Percentiles rank a stretch among this genome's conserved stretches.
phyloP scores from a whole-genome alignment of 1,140 invertebrate genomes.

The Diorhabda elongata region DNA sequence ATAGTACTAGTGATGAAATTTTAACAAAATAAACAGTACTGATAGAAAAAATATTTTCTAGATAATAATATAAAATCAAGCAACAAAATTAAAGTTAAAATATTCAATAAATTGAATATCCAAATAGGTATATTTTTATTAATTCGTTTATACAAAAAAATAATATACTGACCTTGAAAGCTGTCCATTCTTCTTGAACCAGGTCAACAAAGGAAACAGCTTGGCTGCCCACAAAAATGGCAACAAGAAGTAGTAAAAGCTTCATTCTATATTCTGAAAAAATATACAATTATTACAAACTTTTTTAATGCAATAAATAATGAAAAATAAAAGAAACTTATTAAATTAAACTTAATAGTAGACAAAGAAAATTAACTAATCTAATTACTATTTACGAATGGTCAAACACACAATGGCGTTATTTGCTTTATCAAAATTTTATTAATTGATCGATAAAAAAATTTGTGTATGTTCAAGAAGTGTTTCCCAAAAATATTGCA shows the following conservation, averaged over 20 bases:
- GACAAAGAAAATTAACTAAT: no score
- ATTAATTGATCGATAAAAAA: no score
- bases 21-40: conserved; percentile 4
- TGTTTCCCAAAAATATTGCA: no score
- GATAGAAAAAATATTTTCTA: neutral
- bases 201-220: conserved; percentile 67
- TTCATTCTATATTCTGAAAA: conserved; percentile 48
- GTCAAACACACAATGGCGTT: no score
- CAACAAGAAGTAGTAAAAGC: conserved; percentile 49
- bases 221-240: conserved; percentile 49
- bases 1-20: neutral
- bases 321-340: no score
- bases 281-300: neutral
- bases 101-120: conserved; percentile 8
- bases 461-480: no score
- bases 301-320: no score
- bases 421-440: no score
- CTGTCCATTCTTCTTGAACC: conserved; percentile 68
- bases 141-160: conserved; percentile 14
- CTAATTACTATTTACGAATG: no score
- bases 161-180: conserved; percentile 64
- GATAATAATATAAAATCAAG: neutral
- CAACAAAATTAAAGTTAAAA: neutral
- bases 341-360: no score
- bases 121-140: neutral